These are phyloP conservation scores for Myotis brandtii DNA, from an alignment of 2,113 vertebrate genomes.

Conservation along the genomic window DNA sequence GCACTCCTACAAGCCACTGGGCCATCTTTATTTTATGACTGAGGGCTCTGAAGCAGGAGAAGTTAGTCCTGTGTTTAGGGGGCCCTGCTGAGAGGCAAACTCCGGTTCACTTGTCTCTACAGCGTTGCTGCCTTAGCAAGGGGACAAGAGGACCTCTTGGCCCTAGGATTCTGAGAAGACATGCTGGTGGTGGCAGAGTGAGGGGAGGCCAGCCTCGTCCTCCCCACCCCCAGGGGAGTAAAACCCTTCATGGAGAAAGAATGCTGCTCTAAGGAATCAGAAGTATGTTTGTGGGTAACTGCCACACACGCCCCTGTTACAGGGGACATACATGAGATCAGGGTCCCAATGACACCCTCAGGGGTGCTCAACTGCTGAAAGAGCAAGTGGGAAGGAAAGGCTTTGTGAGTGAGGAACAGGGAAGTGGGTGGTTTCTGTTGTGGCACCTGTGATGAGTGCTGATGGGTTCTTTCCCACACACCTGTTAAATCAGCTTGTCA, in stretches of 20 bases:
- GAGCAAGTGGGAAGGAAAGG: too few species aligned
- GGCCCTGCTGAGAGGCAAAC: not conserved
- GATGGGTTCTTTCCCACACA: not conserved
- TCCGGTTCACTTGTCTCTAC: not conserved
- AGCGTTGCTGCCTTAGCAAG: not conserved
- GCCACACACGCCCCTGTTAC: too few species aligned
- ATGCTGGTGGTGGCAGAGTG: too few species aligned
- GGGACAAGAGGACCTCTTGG: too few species aligned
- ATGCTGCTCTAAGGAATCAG: not conserved
- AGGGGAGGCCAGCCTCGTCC: not conserved
- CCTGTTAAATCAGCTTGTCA: not conserved
- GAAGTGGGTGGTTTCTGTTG: not conserved
- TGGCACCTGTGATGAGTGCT: accelerated
- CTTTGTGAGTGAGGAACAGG: not conserved
- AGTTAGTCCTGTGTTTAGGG: not conserved
- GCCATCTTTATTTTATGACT: not conserved
- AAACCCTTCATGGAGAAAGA: not conserved
- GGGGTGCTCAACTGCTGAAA: too few species aligned
- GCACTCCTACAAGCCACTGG: too few species aligned
- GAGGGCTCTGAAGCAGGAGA: not conserved
- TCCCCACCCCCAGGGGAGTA: not conserved
- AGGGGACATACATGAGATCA: accelerated
- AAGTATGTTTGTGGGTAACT: not conserved
- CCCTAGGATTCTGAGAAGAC: not conserved
- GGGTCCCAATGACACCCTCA: not conserved